Conservation (phyloP, 2,797 vertebrate genomes). For the Schizopygopsis pylzovi region DNA sequence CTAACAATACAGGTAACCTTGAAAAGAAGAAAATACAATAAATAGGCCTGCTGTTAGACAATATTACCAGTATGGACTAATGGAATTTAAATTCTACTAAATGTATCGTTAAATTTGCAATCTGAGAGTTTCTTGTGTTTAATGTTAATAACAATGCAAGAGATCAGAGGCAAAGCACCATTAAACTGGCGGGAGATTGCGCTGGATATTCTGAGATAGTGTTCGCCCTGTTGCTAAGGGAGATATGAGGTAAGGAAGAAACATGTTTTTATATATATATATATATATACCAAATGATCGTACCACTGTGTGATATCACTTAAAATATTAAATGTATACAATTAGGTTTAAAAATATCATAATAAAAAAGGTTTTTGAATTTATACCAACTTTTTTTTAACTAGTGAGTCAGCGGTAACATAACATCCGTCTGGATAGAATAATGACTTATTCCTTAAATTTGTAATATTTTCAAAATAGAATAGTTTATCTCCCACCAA, state of each 20-base stretch:
- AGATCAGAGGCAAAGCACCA: not conserved
- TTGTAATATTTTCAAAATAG: not conserved
- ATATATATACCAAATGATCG: not conserved
- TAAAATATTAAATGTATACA: not conserved
- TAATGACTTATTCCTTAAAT: not conserved
- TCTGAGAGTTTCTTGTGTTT: not conserved
- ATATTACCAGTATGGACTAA: not conserved
- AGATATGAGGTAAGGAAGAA: slow-evolving; percentile 62
- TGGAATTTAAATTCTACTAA: not conserved
- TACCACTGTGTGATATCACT: not conserved
- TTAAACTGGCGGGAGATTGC: not conserved
- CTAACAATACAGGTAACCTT: not conserved
- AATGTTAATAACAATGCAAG: not conserved
- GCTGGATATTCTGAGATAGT: slow-evolving; percentile 60
- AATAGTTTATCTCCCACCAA: not conserved
- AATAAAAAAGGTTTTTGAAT: not conserved
- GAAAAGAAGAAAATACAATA: not conserved
- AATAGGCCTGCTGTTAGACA: no score
- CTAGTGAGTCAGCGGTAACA: not conserved
- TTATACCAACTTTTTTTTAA: not conserved
- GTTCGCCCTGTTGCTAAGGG: slow-evolving; percentile 77
- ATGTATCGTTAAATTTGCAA: not conserved
- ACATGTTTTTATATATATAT: no score
- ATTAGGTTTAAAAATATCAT: not conserved
- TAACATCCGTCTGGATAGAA: not conserved